Evolutionary conservation across 2,888 invertebrate genomes (phyloP).

Genomic region (Brenthis hecate): DNA sequence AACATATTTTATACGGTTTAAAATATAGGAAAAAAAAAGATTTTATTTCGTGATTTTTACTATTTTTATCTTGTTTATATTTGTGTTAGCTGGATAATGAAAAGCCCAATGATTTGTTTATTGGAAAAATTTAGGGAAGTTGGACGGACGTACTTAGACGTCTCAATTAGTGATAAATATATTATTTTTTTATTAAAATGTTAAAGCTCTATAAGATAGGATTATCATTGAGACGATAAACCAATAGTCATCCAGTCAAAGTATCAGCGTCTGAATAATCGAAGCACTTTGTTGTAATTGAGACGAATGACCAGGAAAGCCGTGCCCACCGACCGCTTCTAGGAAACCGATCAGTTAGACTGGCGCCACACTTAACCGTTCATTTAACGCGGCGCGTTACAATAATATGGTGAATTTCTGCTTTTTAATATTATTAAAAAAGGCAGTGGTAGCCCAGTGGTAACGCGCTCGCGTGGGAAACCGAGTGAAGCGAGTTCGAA

Average conservation of each 20-base stretch:
- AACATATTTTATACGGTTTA: too few relatives aligned
- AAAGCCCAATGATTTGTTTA: too few relatives aligned
- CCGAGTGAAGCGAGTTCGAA: too few relatives aligned
- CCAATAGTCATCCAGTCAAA: not conserved
- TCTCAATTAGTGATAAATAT: not conserved
- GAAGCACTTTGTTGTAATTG: slow-evolving; percentile 51
- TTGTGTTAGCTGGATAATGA: too few relatives aligned
- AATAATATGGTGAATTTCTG: not conserved
- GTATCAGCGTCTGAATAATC: slow-evolving; percentile 27
- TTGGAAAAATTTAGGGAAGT: too few relatives aligned
- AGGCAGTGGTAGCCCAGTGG: too few relatives aligned
- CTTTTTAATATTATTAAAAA: too few relatives aligned
- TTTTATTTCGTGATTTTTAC: too few relatives aligned
- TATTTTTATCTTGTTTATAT: too few relatives aligned
- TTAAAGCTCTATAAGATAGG: not conserved
- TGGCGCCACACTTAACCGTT: slow-evolving; percentile 33
- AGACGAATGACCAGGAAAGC: slow-evolving; percentile 57
- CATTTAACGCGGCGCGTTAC: not conserved
- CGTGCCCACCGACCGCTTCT: slow-evolving; percentile 50
- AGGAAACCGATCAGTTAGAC: slow-evolving; percentile 46
- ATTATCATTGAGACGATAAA: slow-evolving; percentile 13
- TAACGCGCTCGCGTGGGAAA: too few relatives aligned
- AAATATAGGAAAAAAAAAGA: too few relatives aligned
- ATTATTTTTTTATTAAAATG: not conserved
- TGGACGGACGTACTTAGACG: too few relatives aligned